Conservation (phyloP, 2,888 invertebrate genomes). For the Isoperla grammatica region DNA sequence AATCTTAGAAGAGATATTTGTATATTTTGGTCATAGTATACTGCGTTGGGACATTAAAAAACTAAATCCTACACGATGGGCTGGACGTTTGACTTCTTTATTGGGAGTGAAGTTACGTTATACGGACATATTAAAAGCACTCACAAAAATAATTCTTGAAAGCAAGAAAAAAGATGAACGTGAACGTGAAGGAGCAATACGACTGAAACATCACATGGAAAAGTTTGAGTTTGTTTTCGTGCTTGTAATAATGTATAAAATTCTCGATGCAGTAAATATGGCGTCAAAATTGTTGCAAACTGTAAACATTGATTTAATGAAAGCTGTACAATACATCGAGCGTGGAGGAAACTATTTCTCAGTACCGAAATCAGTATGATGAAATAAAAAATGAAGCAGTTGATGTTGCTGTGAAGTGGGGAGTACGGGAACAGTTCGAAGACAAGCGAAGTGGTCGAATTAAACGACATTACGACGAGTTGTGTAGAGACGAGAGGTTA, state of each 20-base stretch:
- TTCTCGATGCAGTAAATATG: no score
- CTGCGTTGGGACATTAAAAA: constrained; percentile 18
- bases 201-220: not conserved
- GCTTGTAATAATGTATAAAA: not conserved
- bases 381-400: not conserved
- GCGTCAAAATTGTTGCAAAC: no score
- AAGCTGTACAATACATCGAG: not conserved
- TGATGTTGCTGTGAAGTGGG: not conserved
- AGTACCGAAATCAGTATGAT: not conserved
- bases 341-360: not conserved
- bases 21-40: constrained; percentile 22
- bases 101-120: not conserved
- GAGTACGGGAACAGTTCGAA: no score
- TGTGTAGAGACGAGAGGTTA: no score
- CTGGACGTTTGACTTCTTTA: not conserved
- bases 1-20: constrained; percentile 17
- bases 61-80: not conserved
- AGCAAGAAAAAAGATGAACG: constrained; percentile 6
- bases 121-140: not conserved
- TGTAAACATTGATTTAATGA: not conserved
- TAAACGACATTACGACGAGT: no score
- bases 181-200: not conserved
- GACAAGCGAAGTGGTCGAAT: no score
- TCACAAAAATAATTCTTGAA: not conserved
- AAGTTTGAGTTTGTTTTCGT: constrained; percentile 6